These are phyloP conservation scores for Thalassarche chlororhynchos DNA, from an alignment of 2,113 vertebrate genomes.

Conservation along the genomic window DNA sequence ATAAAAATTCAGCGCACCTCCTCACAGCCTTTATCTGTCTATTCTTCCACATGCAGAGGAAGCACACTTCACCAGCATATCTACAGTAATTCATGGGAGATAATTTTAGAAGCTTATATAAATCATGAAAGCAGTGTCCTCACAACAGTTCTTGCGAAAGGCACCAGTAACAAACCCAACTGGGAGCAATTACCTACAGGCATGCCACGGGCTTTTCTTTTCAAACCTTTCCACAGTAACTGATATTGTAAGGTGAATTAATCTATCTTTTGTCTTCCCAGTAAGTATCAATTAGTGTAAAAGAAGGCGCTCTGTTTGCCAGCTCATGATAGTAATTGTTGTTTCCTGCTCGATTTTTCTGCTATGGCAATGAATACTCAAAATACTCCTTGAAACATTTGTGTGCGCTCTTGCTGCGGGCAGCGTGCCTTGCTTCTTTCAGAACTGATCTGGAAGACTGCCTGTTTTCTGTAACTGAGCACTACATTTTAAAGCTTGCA, in stretches of 20 bases:
- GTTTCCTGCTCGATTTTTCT: not conserved
- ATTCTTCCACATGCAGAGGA: not conserved
- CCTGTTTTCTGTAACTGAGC: not conserved
- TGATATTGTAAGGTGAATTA: constrained; percentile 13
- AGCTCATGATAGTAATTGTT: constrained; percentile 10
- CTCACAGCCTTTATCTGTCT: not conserved
- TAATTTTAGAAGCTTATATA: constrained; percentile 15
- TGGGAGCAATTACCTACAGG: not conserved
- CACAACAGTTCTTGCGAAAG: not conserved
- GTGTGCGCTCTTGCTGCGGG: not conserved
- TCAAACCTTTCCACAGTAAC: not conserved
- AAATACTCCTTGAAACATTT: not conserved
- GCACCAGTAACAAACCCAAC: not conserved
- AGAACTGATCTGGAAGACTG: constrained; percentile 1
- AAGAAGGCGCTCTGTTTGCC: not conserved
- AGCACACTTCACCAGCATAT: not conserved
- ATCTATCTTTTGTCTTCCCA: not conserved
- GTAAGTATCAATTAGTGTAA: constrained; percentile 33
- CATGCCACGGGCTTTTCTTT: not conserved
- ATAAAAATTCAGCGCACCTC: not conserved
- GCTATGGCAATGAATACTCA: not conserved
- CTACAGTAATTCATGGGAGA: not conserved
- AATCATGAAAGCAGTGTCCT: not conserved
- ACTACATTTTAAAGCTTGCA: not conserved
- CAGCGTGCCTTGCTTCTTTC: not conserved